A percentile compares a stretch with the other conserved stretches of the same genome.
Conservation (phyloP, 23 tunicate genomes). For the Phallusia fumigata region DNA sequence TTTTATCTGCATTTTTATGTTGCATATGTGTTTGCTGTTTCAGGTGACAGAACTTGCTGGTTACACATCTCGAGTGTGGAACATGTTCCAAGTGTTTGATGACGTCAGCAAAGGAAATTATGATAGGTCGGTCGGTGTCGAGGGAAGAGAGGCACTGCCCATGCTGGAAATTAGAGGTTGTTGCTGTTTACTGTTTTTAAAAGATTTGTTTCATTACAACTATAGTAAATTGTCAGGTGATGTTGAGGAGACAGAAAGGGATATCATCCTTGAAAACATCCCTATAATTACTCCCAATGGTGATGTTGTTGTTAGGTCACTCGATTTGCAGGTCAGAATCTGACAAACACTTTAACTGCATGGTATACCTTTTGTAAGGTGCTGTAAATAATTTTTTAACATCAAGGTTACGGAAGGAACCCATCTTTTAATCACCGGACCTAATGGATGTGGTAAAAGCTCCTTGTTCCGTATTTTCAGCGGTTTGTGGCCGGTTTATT, state of each 20-base stretch:
- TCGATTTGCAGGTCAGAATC: constrained; percentile 50
- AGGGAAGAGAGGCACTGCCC: neutral
- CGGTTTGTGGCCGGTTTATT: constrained; percentile 95
- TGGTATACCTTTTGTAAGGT: no score
- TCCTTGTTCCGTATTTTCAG: constrained; percentile 88
- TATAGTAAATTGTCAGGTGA: constrained; percentile 40
- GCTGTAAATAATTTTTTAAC: no score
- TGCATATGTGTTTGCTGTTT: neutral
- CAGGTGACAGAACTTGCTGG: constrained; percentile 94
- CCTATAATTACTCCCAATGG: constrained; percentile 95
- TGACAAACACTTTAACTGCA: no score
- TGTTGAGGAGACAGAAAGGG: constrained; percentile 70
- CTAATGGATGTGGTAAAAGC: constrained; percentile 94
- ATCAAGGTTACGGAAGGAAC: constrained; percentile 71
- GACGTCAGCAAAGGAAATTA: constrained; percentile 91
- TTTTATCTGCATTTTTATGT: neutral
- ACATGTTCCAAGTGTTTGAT: constrained; percentile 90
- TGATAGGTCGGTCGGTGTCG: constrained; percentile 28
- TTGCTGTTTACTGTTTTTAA: neutral
- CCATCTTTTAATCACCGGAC: constrained; percentile 91
- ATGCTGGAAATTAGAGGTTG: neutral
- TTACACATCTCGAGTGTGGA: constrained; percentile 84
- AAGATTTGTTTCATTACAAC: no score
- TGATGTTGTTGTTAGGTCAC: constrained; percentile 68
- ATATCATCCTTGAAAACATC: constrained; percentile 65